Evolutionary conservation across 2,888 invertebrate species (phyloP).

Genomic region (Hyposoter didymator): DNA sequence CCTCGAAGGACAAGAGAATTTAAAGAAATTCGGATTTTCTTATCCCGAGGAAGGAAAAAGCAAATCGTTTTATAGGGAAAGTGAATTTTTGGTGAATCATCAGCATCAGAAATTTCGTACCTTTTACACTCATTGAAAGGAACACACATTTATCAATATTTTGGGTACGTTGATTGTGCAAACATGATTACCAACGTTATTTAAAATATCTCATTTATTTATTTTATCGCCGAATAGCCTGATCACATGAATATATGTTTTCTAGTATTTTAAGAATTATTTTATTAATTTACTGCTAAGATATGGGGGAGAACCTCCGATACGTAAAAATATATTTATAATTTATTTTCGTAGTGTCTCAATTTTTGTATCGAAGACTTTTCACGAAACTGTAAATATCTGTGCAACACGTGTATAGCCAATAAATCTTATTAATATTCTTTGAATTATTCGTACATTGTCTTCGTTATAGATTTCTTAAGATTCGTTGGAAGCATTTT

Average conservation of each 20-base stretch:
- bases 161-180: constrained; percentile 30
- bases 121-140: constrained; percentile 22
- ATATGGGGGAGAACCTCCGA: constrained; percentile 11
- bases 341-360: constrained; percentile 64
- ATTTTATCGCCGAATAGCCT: constrained; percentile 62
- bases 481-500: background rate
- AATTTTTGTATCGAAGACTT: constrained; percentile 22
- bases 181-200: constrained; percentile 44
- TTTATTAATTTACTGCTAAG: constrained; percentile 28
- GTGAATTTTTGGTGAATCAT: constrained; percentile 41
- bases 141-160: constrained; percentile 20
- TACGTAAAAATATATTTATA: constrained; percentile 53
- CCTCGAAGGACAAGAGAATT: constrained; percentile 43
- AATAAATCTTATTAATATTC: constrained; percentile 39
- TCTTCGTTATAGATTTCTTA: background rate
- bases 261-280: constrained; percentile 48
- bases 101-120: constrained; percentile 31
- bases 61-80: constrained; percentile 35
- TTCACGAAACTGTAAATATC: constrained; percentile 60
- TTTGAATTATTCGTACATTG: background rate
- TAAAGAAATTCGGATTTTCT: constrained; percentile 33
- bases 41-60: constrained; percentile 16
- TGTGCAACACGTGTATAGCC: constrained; percentile 52
- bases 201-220: constrained; percentile 65
- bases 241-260: constrained; percentile 42